phyloP scores from a whole-genome alignment of 2,888 invertebrate species.

The Caenorhabditis macrosperma region DNA sequence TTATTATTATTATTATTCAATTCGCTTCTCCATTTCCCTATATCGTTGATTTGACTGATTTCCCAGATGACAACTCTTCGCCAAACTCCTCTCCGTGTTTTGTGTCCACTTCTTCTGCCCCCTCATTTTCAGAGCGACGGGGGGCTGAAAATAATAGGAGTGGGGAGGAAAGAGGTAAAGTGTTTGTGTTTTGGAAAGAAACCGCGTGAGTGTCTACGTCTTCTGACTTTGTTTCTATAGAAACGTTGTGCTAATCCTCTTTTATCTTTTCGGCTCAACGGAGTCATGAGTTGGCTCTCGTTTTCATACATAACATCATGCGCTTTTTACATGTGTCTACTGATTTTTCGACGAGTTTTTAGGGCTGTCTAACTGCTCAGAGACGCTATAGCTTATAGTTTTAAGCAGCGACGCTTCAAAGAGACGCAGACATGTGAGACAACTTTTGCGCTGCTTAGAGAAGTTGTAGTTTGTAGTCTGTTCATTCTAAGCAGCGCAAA shows the following conservation, averaged over 20 bases:
- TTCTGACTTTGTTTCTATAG: conserved; percentile 4
- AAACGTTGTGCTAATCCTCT: neutral
- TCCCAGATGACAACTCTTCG: neutral
- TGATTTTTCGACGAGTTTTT: no score
- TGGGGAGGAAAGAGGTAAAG: no score
- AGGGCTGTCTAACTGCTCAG: no score
- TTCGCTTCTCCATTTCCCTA: neutral
- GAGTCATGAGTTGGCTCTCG: neutral
- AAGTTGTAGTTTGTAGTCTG: neutral
- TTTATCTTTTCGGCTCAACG: neutral
- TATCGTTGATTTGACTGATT: neutral
- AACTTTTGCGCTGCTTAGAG: neutral
- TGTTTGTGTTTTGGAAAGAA: no score
- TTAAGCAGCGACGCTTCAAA: no score
- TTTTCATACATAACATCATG: neutral
- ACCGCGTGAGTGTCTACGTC: no score
- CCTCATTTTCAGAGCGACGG: no score
- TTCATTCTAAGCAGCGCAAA: neutral
- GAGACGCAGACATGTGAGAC: no score
- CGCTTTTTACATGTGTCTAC: no score
- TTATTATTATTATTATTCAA: neutral
- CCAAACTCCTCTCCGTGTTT: neutral
- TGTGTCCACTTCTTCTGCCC: no score
- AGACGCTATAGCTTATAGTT: no score
- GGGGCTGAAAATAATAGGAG: no score